Evolutionary conservation across 64 coral and sea anemone genomes (phyloP), one percentile per base, ranked within the genome.

Genomic region (Actinia equina): DNA sequence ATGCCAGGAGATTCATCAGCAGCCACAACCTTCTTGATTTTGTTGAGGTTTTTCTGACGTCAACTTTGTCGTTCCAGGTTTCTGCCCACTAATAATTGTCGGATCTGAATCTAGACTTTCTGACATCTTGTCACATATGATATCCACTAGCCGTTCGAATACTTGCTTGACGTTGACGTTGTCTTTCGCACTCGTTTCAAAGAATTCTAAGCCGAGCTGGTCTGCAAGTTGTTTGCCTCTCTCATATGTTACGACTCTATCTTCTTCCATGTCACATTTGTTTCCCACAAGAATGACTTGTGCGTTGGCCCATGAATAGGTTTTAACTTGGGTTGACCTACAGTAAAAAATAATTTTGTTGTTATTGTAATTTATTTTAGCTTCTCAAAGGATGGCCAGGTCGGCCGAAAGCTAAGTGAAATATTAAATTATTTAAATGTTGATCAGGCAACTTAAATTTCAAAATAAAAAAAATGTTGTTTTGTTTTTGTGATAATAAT

Each of bases 71-170:
- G 93, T 95, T 53, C 97, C 97, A 37, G 97, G 93, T 81, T 99
- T 99, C 76, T 95, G 93, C 6, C 97, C 97, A 55, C 93, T 95
- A 77, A 99, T 90, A 77, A 95, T 95, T 6, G 97, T 99, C 17
- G 97, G 97, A 91, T 99, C 97, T 23, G 93, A 91, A 91, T 99
- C 97, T 93, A 99, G 79, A 59, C 90, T 99, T 85, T 99, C 93
- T 3, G 97, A 95, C 97, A 99, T 99, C 88, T 99, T 99, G 77
- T 99, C 97, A 43, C 97, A 99, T 59, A 99, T 99, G 86, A 99
- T 99, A 90, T 99, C 93, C 12, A 99, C 97, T 59, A 99, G 88
- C 30, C 91, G 91, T 78, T 95, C 97, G 91, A 99, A 99, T 71
- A 99, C 97, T 78, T 99, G 86, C 52, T 95, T 99, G 19, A 99